These are phyloP conservation scores for Colossoma macropomum DNA, from an alignment of 2,113 vertebrate genomes.

Conservation along the genomic window DNA sequence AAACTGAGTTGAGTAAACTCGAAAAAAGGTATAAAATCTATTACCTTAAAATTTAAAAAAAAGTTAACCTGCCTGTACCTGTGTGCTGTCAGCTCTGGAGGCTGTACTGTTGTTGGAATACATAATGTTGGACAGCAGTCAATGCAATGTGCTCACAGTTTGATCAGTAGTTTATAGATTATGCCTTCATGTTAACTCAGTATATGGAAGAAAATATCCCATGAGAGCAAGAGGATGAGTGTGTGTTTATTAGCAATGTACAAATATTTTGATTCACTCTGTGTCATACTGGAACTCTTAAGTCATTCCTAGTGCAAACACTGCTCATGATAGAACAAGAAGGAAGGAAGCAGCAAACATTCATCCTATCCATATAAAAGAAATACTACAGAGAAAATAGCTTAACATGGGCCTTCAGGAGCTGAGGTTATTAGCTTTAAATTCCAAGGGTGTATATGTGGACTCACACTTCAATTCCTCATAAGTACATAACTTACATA, in stretches of 20 bases:
- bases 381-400: not conserved
- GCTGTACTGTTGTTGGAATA: not conserved
- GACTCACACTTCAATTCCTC: too few species aligned
- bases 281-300: constrained; percentile 14
- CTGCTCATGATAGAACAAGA: constrained; percentile 15
- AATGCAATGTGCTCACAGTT: constrained; percentile 28
- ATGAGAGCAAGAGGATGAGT: not conserved
- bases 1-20: too few species aligned
- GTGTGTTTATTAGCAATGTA: constrained; percentile 10
- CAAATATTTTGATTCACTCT: constrained; percentile 43
- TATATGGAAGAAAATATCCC: constrained; percentile 6
- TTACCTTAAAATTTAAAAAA: too few species aligned
- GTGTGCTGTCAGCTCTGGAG: not conserved
- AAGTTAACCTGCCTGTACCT: too few species aligned
- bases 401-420: constrained; percentile 64
- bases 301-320: not conserved
- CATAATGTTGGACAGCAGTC: not conserved
- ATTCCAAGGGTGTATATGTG: too few species aligned
- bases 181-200: constrained; percentile 9
- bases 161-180: constrained; percentile 30
- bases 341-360: not conserved
- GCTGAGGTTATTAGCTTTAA: constrained; percentile 57
- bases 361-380: not conserved
- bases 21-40: too few species aligned
- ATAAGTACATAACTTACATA: too few species aligned